Conservation (phyloP, 1,140 invertebrate genomes). For the Drosophila watanabei region DNA sequence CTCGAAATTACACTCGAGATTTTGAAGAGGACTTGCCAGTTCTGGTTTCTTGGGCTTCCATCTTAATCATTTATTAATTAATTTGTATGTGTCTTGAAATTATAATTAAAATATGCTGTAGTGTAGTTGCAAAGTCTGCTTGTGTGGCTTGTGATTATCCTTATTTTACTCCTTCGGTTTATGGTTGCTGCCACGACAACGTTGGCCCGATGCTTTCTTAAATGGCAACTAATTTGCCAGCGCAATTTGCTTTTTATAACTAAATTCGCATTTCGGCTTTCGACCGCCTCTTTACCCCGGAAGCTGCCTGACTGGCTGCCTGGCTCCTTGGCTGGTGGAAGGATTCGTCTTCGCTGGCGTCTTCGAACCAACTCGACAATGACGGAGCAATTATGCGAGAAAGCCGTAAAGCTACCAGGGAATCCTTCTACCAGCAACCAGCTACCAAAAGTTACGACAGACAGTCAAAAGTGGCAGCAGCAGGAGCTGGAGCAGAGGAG, state of each 20-base stretch:
- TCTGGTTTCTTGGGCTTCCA: background rate
- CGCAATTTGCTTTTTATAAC: slow-evolving; percentile 81
- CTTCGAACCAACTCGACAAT: slow-evolving; percentile 63
- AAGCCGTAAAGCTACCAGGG: slow-evolving; percentile 69
- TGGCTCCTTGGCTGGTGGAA: background rate
- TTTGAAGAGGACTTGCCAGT: background rate
- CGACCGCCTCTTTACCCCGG: background rate
- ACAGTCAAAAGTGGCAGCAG: slow-evolving; percentile 9
- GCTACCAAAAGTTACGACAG: slow-evolving; percentile 72
- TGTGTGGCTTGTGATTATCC: background rate
- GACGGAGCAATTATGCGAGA: slow-evolving; percentile 76
- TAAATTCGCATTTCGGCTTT: slow-evolving; percentile 69
- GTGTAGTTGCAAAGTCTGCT: slow-evolving; percentile 12
- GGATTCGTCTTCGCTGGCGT: slow-evolving; percentile 25
- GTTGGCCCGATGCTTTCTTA: slow-evolving; percentile 59
- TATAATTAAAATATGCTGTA: background rate
- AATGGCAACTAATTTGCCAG: slow-evolving; percentile 80
- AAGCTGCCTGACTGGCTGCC: background rate
- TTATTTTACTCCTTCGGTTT: slow-evolving; percentile 42
- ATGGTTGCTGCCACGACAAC: slow-evolving; percentile 62
- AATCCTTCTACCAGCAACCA: slow-evolving; percentile 23
- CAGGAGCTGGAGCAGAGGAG: background rate
- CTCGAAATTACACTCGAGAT: background rate
- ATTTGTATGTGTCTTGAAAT: background rate
- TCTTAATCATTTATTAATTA: slow-evolving; percentile 1